A percentile compares a stretch with the other conserved stretches of the same genome.
Conservation (phyloP, 2,888 invertebrate genomes). For the Andrena trimmerana region DNA sequence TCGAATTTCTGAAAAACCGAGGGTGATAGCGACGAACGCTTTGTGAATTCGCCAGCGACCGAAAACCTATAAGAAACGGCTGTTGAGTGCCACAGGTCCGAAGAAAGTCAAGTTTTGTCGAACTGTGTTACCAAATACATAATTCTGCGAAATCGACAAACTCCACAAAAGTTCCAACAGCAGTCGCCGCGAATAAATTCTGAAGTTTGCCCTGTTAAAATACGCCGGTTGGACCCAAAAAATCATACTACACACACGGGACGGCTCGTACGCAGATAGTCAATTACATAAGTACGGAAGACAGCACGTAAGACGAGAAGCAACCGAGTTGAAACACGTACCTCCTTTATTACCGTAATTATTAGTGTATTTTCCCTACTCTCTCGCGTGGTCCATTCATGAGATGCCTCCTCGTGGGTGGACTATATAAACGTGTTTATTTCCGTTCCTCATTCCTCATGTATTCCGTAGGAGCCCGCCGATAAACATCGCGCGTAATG, state of each 20-base stretch:
- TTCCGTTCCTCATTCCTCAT: conserved; percentile 63
- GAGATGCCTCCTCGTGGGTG: conserved; percentile 73
- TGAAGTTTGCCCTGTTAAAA: neutral
- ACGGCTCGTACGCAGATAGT: conserved; percentile 51
- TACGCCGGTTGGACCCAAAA: neutral
- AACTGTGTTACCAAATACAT: no score
- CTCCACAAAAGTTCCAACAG: no score
- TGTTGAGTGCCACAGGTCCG: no score
- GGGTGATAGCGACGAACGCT: no score
- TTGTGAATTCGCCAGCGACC: no score
- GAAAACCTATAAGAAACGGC: no score
- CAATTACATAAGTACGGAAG: conserved; percentile 73
- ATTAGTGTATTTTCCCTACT: conserved; percentile 70
- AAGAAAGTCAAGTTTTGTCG: no score
- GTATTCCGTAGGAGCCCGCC: conserved; percentile 66
- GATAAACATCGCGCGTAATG: conserved; percentile 68
- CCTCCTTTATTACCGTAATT: conserved; percentile 75
- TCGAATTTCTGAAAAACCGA: no score
- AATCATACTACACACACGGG: neutral
- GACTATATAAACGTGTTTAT: conserved; percentile 77
- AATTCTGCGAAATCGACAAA: no score
- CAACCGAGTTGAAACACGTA: conserved; percentile 72
- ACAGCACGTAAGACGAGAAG: conserved; percentile 73
- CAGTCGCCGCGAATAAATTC: no score
- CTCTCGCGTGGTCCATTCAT: conserved; percentile 74